These are phyloP conservation scores for Drosophila anomalata DNA, from an alignment of 2,888 invertebrate genomes.

Conservation along the genomic window DNA sequence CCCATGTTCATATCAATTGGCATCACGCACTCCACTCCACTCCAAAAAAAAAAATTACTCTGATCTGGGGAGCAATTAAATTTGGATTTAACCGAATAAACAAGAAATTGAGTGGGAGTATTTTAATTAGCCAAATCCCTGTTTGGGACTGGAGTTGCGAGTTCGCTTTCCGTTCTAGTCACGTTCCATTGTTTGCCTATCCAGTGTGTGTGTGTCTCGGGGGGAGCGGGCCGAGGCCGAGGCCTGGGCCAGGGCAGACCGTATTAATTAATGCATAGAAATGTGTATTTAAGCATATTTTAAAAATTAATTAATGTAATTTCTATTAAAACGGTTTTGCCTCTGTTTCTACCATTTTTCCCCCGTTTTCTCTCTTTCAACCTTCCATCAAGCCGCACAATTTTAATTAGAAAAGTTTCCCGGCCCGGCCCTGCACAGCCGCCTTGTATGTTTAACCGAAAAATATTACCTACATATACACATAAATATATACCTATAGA, in stretches of 20 bases:
- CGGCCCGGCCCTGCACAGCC: constrained; percentile 16
- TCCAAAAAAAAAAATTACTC: not conserved
- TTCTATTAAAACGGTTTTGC: constrained; percentile 58
- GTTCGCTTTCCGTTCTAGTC: constrained; percentile 34
- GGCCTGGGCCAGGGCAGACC: not conserved
- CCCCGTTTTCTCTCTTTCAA: constrained; percentile 37
- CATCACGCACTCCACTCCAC: not conserved
- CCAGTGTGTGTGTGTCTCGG: not conserved
- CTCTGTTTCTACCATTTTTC: not conserved
- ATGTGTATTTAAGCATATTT: constrained; percentile 71
- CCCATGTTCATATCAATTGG: constrained; percentile 1
- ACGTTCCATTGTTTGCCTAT: constrained; percentile 39
- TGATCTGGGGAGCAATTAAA: constrained; percentile 27
- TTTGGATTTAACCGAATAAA: constrained; percentile 40
- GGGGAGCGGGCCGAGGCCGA: not conserved
- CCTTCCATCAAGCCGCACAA: constrained; percentile 56
- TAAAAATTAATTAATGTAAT: constrained; percentile 70
- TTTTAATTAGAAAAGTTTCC: constrained; percentile 76
- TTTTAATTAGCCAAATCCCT: constrained; percentile 39
- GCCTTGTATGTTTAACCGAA: constrained; percentile 33
- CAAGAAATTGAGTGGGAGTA: constrained; percentile 29
- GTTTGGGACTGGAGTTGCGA: constrained; percentile 1
- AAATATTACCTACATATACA: constrained; percentile 19
- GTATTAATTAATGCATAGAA: constrained; percentile 43
- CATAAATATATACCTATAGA: constrained; percentile 22